Conservation (phyloP, 2,797 vertebrate genomes). For the Tympanoctomys barrerae region DNA sequence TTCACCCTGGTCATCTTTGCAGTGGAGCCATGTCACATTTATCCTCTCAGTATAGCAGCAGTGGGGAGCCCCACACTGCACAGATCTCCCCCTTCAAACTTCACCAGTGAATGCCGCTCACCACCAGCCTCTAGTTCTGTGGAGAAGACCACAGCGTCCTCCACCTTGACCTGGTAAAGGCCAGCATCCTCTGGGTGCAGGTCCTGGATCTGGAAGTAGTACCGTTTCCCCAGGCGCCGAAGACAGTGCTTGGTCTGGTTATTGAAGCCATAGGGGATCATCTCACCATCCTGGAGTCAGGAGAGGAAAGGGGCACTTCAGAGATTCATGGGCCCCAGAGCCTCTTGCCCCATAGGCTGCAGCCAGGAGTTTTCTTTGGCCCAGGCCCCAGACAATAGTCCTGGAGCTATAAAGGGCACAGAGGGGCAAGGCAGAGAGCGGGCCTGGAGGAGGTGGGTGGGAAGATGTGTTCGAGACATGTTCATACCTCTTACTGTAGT, state of each 20-base stretch:
- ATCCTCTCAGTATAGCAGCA: accelerated
- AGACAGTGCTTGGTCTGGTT: constrained; percentile 89
- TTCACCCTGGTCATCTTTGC: neutral
- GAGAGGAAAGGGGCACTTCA: neutral
- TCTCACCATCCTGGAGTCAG: constrained; percentile 90
- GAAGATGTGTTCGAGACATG: neutral
- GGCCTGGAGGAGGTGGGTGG: neutral
- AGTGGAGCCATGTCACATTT: neutral
- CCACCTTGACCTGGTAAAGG: constrained; percentile 90
- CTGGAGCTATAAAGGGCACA: too few relatives aligned
- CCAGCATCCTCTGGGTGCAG: constrained; percentile 88
- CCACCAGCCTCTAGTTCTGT: constrained; percentile 89
- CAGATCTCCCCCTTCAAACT: neutral
- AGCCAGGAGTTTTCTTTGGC: neutral
- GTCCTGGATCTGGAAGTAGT: constrained; percentile 88
- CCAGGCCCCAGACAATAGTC: neutral
- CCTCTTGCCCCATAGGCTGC: neutral
- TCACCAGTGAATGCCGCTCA: constrained; percentile 77
- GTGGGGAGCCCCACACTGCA: neutral
- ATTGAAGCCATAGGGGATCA: constrained; percentile 89
- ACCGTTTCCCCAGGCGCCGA: constrained; percentile 91
- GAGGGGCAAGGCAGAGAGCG: neutral
- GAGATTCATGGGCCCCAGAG: neutral
- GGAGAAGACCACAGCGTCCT: constrained; percentile 90
- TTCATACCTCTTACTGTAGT: accelerated